Base-by-base conservation (phyloP, 2,888 invertebrate genomes). In the Agrotis exclamationis region DNA sequence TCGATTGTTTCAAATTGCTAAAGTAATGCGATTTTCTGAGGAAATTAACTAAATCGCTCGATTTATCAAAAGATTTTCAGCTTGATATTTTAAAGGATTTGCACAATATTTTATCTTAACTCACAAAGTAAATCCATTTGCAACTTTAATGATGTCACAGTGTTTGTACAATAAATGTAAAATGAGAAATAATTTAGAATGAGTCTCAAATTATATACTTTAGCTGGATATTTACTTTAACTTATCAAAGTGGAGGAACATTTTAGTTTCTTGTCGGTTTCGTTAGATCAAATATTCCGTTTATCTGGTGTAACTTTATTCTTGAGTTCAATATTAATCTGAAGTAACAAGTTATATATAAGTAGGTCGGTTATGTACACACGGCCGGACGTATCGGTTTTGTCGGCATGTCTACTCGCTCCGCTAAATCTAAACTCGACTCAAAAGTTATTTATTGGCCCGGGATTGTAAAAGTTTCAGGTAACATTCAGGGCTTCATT, bases 391-490 rank as follows among this genome's bases (percentile, higher is more conserved):
- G 50, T 67, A 74, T 76, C 73, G 54, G 73, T 75, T 72, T 63
- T 64, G 73, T 66, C 62, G 68, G 65, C 64, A 59, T 66, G 70
- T 68, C 63, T 66, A 56, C 76, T 57, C 58, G 72, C 58, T 53
- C 59, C 79, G 68, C 56, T 77, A 56, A 74, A 63, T 73, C 67
- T 68, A 70, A 62, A 63, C 74, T 83, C 85, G 75, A 82, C 85
- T 85, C 75, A 79, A 86, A 88, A 87, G 87, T 90, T 90, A 88
- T 90, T 88, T 92, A 89, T 88, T 88, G 83, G 81, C 67, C 65
- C 73, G 71, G 86, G 83, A 86, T 88, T 87, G 84, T 82, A 83
- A 86, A 88, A 90, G 83, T 90, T 89, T 85, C 82, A 85, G 86
- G 84, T 87, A 85, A 79, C 85, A 83, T 85, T 84, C 77, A 76